Base-by-base conservation (phyloP, 2,888 invertebrate genomes). In the Cryptophagus acutangulus region DNA sequence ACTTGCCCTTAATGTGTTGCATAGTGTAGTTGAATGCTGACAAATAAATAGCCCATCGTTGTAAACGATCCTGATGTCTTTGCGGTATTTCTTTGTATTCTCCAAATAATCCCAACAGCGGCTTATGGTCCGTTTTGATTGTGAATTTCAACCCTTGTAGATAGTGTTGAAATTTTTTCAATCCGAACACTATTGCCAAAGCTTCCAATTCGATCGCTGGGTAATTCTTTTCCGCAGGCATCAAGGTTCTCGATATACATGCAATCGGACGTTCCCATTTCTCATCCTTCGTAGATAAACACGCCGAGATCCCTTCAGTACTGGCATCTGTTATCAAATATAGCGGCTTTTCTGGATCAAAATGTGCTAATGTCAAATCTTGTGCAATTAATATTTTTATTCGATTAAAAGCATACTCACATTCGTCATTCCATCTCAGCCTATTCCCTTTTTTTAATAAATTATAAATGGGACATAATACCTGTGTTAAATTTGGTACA, bases 401-500 rank as follows among this genome's bases (percentile, higher is more conserved):
- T 5, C 17, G 8, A 4, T 2, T n/a, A 9, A 28, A 36, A 2
- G 28, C 15, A 10, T 28, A n/a, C 12, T 3, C 16, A 12, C 25
- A 36, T 2, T 5, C 15, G 2, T 12, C 4, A n/a, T 81, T 81
- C 56, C 25, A 28, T 2, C 15, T 17, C 2, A 14, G 16, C 16
- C 20, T 28, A 29, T 14, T 17, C 29, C 17, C 29, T 18, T 36
- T 38, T 38, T 43, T 36, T 10, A 48, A 28, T 28, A 50, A 31
- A 10, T 33, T 17, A 38, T 50, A 45, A 5, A 50, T 33, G 5
- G 46, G 46, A 15, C 17, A 13, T 26, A 48, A 20, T 6, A 42
- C 10, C 2, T 2, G 8, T 4, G 48, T 34, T 6, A 36, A 2
- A 17, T 40, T 41, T 18, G 34, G 37, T 15, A 49, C 15, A 41